Conservation (phyloP, 2,113 vertebrate species). For the Antigone vipio region DNA sequence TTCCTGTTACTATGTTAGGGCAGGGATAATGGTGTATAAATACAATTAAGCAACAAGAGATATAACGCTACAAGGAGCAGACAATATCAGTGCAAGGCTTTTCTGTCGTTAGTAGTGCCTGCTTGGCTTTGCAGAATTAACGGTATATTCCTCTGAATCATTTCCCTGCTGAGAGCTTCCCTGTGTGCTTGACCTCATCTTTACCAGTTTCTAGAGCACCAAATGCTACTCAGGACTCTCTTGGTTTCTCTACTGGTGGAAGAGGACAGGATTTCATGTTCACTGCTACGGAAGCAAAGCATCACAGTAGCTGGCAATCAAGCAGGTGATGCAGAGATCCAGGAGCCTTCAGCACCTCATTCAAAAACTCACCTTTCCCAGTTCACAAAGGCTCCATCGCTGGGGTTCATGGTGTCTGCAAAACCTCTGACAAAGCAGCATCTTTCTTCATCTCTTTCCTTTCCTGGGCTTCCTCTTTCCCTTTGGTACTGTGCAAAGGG, state of each 20-base stretch:
- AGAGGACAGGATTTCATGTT: background rate
- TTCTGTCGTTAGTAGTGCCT: background rate
- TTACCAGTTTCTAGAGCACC: background rate
- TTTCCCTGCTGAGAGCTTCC: background rate
- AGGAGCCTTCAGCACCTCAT: background rate
- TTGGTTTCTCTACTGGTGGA: background rate
- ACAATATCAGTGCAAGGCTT: background rate
- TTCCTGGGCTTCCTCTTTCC: background rate
- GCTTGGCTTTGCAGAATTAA: background rate
- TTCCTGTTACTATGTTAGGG: background rate
- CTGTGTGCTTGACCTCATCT: background rate
- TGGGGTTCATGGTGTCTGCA: background rate
- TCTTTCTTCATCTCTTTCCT: background rate
- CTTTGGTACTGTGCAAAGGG: background rate
- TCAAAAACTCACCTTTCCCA: background rate
- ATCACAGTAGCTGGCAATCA: background rate
- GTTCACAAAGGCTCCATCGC: background rate
- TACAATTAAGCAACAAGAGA: slow-evolving; percentile 14
- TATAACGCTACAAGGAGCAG: background rate
- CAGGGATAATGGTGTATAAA: slow-evolving; percentile 29
- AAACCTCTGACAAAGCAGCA: background rate
- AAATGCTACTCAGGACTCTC: background rate
- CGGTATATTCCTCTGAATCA: fast-evolving
- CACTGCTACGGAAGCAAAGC: background rate
- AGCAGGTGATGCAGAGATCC: background rate